Evolutionary conservation across 2,113 vertebrate genomes (phyloP).

Genomic region (Heterocephalus glaber): DNA sequence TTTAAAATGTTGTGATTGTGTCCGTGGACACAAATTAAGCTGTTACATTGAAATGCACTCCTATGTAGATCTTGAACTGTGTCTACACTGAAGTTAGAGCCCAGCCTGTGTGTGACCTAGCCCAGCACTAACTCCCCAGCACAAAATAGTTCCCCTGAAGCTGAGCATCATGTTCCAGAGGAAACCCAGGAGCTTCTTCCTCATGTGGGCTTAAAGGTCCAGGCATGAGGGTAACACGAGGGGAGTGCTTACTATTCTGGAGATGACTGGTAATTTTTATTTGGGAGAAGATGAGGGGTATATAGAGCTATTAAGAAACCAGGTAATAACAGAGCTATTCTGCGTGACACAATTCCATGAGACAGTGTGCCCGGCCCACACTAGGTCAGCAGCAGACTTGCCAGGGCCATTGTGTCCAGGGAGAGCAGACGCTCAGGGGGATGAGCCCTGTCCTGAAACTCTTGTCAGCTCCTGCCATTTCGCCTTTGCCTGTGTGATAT

Average conservation of each 20-base stretch:
- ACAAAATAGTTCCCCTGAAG: not conserved
- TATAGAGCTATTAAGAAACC: not conserved
- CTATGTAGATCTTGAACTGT: not conserved
- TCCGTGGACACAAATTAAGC: not conserved
- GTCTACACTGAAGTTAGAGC: not conserved
- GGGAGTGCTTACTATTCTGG: not conserved
- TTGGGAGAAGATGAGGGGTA: not conserved
- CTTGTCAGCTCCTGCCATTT: not conserved
- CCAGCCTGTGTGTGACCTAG: not conserved
- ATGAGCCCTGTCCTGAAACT: constrained; percentile 3
- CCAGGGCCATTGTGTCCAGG: not conserved
- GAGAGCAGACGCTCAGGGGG: not conserved
- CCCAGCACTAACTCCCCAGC: not conserved
- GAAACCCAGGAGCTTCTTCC: not conserved
- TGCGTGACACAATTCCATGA: not conserved
- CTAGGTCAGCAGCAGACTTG: not conserved
- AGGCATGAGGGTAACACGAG: not conserved
- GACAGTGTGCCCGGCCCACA: not conserved
- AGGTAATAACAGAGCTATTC: not conserved
- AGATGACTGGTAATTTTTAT: not conserved
- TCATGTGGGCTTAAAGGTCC: not conserved
- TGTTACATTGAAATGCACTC: not conserved
- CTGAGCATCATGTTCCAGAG: not conserved
- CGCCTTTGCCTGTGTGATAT: not conserved
- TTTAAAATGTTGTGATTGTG: not conserved